Evolutionary conservation across 1,140 invertebrate genomes (phyloP).

Genomic region (Pseudomyrmex cubaensis): DNA sequence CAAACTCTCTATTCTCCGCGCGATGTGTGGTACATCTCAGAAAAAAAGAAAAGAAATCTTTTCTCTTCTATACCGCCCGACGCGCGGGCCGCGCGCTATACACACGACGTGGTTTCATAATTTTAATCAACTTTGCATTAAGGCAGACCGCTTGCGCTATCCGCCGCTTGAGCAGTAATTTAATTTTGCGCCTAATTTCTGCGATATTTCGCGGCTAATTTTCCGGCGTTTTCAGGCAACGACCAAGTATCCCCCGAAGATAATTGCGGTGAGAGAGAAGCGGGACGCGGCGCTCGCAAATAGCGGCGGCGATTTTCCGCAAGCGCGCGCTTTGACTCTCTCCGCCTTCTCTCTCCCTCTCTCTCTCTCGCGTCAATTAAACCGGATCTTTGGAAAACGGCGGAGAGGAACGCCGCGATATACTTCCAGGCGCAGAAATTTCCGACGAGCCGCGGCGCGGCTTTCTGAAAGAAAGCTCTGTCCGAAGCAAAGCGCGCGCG

Average conservation of each 20-base stretch:
- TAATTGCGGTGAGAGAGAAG: conserved; percentile 20
- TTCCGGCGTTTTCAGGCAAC: conserved; percentile 12
- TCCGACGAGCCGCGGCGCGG: neutral
- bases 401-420: neutral
- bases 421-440: conserved; percentile 34
- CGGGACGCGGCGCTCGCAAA: neutral
- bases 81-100: neutral
- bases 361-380: conserved; percentile 39
- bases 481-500: conserved; percentile 44
- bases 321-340: conserved; percentile 28
- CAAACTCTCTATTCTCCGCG: too few species aligned
- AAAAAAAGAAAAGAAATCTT: neutral
- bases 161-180: conserved; percentile 30
- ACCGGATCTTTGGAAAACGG: conserved; percentile 47
- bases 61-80: neutral
- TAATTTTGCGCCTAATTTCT: conserved; percentile 50
- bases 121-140: conserved; percentile 42
- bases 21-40: too few species aligned
- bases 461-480: conserved; percentile 56
- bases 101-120: conserved; percentile 23
- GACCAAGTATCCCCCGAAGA: conserved; percentile 11
- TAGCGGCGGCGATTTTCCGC: conserved; percentile 39
- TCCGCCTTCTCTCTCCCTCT: too few species aligned
- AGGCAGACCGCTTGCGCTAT: conserved; percentile 11
- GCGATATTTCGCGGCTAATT: conserved; percentile 45